Evolutionary conservation across 2,797 vertebrate species (phyloP), one percentile per base, ranked within the genome.

Genomic region (Balearica regulorum): DNA sequence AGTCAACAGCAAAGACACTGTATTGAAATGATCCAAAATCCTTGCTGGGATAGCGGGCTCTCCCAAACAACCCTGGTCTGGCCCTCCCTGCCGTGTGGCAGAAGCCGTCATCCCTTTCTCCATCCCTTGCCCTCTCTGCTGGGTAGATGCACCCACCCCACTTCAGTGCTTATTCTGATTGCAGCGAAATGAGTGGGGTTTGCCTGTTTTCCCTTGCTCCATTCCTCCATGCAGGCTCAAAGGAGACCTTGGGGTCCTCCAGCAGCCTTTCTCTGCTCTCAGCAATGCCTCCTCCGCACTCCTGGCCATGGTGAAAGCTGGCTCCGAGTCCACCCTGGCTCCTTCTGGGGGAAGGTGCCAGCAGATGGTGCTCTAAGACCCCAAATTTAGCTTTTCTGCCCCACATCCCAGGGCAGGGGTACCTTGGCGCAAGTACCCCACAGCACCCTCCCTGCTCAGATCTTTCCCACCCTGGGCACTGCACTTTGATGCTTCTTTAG

Each of bases 301-400:
- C 31, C 37, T 49, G 57, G 13, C 21, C 65, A 4, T 12, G 44
- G 16, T 39, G 20, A 86, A 39, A 14, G 17, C 44, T 60, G 64
- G 29, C 39, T 37, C n/a, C 0, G 0, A 79, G 44, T 22, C 81
- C 7, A 7, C n/a, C 20, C 7, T 8, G 9, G 31, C 29, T 53
- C 28, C 26, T 55, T 43, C 46, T 37, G 5, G 55, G 46, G 6
- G 22, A 82, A 90, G 15, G 5, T 94, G 55, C 96, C 96, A 97
- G 87, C 87, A 97, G 96, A 58, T 95, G 96, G 96, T 95, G 96
- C 96, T 96, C 78, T 92, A 95, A 75, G 89, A 93, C 69, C 31
- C 91, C 33, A 60, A 22, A 93, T 85, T 57, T 22, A 46, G 13
- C 24, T 78, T 20, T 70, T 71, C 60, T 93, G 89, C 89, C 95